Conservation (phyloP, 2,113 vertebrate genomes). For the Hippocampus comes region DNA sequence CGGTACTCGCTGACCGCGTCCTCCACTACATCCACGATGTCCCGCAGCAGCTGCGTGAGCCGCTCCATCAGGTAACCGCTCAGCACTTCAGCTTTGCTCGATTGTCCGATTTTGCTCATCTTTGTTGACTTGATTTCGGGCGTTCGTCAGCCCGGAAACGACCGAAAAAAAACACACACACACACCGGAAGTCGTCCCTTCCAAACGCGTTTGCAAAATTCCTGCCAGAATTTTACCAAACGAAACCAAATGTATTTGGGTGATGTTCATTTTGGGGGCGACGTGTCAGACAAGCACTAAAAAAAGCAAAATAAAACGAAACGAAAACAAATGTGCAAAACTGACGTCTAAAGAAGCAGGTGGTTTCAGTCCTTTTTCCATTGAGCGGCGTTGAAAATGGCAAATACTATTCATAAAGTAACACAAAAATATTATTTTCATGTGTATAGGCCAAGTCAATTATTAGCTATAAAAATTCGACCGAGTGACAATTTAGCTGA, state of each 20-base stretch:
- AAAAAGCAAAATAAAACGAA: not conserved
- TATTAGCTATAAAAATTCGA: too few species aligned
- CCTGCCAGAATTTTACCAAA: not conserved
- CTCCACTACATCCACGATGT: conserved; percentile 72
- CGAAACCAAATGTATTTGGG: not conserved
- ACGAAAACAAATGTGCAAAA: not conserved
- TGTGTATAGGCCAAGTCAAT: too few species aligned
- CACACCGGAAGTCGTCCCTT: conserved; percentile 34
- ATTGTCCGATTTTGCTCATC: conserved; percentile 16
- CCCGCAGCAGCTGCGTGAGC: conserved; percentile 66
- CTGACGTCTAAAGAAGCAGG: not conserved
- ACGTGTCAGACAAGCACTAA: too few species aligned
- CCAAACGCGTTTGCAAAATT: conserved; percentile 10
- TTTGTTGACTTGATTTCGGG: conserved; percentile 13
- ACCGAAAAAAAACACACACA: conserved; percentile 6
- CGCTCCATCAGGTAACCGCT: conserved; percentile 71
- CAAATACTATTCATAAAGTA: too few species aligned
- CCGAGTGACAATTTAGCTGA: too few species aligned
- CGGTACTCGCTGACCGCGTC: conserved; percentile 73
- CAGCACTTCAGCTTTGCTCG: conserved; percentile 69
- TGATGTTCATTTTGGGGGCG: not conserved
- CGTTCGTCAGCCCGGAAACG: conserved; percentile 29
- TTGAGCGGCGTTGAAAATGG: not conserved
- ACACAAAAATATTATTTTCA: too few species aligned
- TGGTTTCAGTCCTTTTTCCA: not conserved